A percentile compares a stretch with the other conserved stretches of the same genome.
Conservation (phyloP, 2,797 vertebrate species). For the Crypturellus tataupa region DNA sequence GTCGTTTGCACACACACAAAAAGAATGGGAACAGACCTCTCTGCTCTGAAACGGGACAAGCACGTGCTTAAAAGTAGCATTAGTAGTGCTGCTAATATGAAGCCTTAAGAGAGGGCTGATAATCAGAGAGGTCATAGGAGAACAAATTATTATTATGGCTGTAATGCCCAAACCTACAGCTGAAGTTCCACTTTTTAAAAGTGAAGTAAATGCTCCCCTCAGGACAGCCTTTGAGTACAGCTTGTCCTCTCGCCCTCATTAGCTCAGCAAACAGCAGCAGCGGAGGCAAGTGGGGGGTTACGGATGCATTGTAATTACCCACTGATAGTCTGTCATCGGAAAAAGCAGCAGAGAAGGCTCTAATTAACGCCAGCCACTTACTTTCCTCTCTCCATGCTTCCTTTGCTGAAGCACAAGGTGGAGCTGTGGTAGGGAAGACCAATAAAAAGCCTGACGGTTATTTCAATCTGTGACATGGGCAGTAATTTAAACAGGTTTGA, state of each 20-base stretch:
- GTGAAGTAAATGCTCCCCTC: background rate
- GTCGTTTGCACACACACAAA: slow-evolving; percentile 38
- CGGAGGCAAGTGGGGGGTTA: slow-evolving; percentile 14
- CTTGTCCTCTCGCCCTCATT: slow-evolving; percentile 43
- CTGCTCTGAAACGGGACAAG: background rate
- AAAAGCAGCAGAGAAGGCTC: slow-evolving; percentile 25
- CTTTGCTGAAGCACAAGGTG: slow-evolving; percentile 27
- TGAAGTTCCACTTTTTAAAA: background rate
- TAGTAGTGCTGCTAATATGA: background rate
- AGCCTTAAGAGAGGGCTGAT: background rate
- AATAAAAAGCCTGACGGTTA: background rate
- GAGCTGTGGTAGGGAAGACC: background rate
- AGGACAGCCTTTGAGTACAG: background rate
- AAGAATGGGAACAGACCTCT: background rate
- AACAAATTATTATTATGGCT: background rate
- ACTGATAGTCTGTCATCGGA: slow-evolving; percentile 30
- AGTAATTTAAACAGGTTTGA: background rate
- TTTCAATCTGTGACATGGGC: background rate
- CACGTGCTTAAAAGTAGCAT: background rate
- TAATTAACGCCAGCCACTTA: slow-evolving; percentile 43
- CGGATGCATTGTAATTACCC: slow-evolving; percentile 46
- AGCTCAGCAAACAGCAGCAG: slow-evolving; percentile 54
- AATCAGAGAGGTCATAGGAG: background rate
- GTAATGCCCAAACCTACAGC: background rate
- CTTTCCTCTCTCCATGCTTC: background rate